Evolutionary conservation across 2,797 vertebrate genomes (phyloP).

Genomic region (Telmatherina bonti): DNA sequence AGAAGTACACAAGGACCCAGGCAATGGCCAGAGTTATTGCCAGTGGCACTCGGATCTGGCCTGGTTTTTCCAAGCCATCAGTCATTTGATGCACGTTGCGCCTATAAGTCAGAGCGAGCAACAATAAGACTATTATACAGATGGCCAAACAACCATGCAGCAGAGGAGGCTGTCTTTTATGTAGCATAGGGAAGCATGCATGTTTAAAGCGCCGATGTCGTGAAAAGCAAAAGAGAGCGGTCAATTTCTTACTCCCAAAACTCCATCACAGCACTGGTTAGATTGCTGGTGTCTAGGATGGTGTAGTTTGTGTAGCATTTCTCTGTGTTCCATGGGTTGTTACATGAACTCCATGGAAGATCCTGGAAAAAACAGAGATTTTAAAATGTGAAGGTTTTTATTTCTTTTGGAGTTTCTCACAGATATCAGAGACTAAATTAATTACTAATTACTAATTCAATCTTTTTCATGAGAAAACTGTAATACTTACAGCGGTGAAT

Average conservation of each 20-base stretch:
- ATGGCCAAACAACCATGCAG: slow-evolving; percentile 48
- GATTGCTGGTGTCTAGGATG: slow-evolving; percentile 91
- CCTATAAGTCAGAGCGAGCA: slow-evolving; percentile 80
- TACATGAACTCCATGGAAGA: slow-evolving; percentile 96
- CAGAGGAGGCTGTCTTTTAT: slow-evolving; percentile 52
- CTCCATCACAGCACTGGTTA: slow-evolving; percentile 95
- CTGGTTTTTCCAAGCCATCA: slow-evolving; percentile 95
- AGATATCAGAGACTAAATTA: too few species aligned
- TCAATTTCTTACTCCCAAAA: slow-evolving; percentile 96
- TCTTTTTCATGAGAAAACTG: neutral
- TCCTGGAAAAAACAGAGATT: slow-evolving; percentile 80
- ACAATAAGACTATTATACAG: slow-evolving; percentile 63
- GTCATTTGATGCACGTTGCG: slow-evolving; percentile 98
- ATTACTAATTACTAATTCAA: slow-evolving; percentile 26
- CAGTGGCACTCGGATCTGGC: slow-evolving; percentile 92
- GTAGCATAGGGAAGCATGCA: slow-evolving; percentile 54
- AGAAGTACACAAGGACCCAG: slow-evolving; percentile 99
- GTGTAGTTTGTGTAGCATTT: slow-evolving; percentile 96
- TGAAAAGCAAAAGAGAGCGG: slow-evolving; percentile 42
- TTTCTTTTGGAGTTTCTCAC: too few species aligned
- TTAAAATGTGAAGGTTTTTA: slow-evolving; percentile 10
- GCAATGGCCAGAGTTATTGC: slow-evolving; percentile 97
- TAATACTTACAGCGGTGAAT: slow-evolving; percentile 91
- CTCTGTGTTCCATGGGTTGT: slow-evolving; percentile 97
- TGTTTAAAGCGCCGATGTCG: slow-evolving; percentile 46